A percentile compares a stretch with the other conserved stretches of the same genome.
Conservation (phyloP, 1,140 invertebrate genomes). For the Cydia amplana region DNA sequence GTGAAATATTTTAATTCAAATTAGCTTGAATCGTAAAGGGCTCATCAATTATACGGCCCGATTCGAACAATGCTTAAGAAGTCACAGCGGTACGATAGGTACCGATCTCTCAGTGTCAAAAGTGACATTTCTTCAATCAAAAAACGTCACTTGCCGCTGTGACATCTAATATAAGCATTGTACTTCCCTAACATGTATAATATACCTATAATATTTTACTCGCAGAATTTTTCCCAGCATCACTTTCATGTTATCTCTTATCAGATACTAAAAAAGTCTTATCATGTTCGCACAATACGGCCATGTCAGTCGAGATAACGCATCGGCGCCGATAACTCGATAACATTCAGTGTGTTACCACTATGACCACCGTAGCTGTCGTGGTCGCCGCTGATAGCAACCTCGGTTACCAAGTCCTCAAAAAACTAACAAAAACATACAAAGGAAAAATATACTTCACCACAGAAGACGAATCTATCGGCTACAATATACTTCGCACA, state of each 20-base stretch:
- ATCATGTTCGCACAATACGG: conserved; percentile 21
- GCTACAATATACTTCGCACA: conserved; percentile 60
- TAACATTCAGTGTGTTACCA: conserved; percentile 50
- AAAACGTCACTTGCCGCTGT: too few species aligned
- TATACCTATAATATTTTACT: neutral
- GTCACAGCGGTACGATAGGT: too few species aligned
- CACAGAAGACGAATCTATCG: conserved; percentile 64
- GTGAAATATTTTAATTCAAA: too few species aligned
- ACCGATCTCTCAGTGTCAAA: too few species aligned
- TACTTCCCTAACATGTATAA: too few species aligned
- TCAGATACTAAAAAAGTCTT: neutral
- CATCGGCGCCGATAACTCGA: conserved; percentile 50
- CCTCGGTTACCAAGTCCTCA: conserved; percentile 69
- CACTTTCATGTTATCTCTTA: conserved; percentile 29
- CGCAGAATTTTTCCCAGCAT: conserved; percentile 16
- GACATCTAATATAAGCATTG: too few species aligned
- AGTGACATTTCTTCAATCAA: too few species aligned
- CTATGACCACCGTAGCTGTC: conserved; percentile 67
- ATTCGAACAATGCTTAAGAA: too few species aligned
- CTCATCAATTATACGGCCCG: too few species aligned
- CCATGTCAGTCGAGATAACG: conserved; percentile 13
- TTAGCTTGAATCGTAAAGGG: too few species aligned
- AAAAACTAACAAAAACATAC: conserved; percentile 60
- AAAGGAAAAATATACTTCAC: conserved; percentile 72
- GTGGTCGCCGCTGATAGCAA: conserved; percentile 69